A percentile compares a stretch with the other conserved stretches of the same genome.
Evolutionary conservation across 2,888 invertebrate genomes (phyloP).

Genomic region (Callyntrura guangdongensis): DNA sequence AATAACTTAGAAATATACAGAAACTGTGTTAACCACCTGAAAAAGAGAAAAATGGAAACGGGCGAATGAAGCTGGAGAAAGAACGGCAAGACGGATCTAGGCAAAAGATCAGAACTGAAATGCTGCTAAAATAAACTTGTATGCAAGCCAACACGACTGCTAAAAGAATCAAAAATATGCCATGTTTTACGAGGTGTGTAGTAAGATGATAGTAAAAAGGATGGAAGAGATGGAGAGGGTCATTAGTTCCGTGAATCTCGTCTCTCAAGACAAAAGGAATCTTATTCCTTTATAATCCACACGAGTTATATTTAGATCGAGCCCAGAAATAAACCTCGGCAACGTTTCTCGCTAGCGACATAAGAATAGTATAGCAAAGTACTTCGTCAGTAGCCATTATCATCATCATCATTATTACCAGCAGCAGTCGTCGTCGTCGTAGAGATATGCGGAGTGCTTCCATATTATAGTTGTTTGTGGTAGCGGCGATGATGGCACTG

Average conservation of each 20-base stretch:
- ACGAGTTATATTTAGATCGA: slow-evolving; percentile 78
- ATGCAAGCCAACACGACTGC: slow-evolving; percentile 57
- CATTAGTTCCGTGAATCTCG: slow-evolving; percentile 70
- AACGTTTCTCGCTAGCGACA: not conserved
- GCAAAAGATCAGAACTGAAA: slow-evolving; percentile 79
- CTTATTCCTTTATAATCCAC: slow-evolving; percentile 76
- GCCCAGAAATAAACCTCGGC: slow-evolving; percentile 71
- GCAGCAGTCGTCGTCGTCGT: not conserved
- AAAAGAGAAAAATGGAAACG: slow-evolving; percentile 79
- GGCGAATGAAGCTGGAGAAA: slow-evolving; percentile 77
- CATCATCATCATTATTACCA: not conserved
- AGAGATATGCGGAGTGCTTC: not conserved
- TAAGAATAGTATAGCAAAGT: not conserved
- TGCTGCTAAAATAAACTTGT: slow-evolving; percentile 70
- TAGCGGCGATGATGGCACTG: not conserved
- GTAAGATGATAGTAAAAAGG: slow-evolving; percentile 4
- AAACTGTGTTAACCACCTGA: slow-evolving; percentile 69
- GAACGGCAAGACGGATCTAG: slow-evolving; percentile 73
- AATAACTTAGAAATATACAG: slow-evolving; percentile 5
- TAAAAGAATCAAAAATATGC: slow-evolving; percentile 16
- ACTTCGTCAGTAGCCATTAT: slow-evolving; percentile 31
- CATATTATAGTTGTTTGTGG: not conserved
- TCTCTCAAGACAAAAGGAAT: slow-evolving; percentile 76
- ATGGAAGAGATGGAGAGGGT: slow-evolving; percentile 48
- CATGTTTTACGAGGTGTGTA: not conserved